These are phyloP conservation scores for Larimichthys polyactis DNA, from an alignment of 2,113 vertebrate species.

Conservation along the genomic window DNA sequence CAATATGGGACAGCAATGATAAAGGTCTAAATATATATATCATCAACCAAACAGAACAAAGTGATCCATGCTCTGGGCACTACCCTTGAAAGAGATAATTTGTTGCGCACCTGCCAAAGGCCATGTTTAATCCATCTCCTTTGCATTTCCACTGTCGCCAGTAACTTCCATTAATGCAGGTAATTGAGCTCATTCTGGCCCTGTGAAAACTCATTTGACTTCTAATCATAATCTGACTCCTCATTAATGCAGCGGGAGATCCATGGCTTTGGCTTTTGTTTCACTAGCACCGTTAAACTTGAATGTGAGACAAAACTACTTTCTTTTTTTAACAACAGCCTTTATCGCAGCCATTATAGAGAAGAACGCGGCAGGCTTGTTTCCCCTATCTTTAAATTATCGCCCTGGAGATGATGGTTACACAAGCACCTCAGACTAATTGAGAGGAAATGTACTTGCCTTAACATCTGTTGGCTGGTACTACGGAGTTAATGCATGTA, in stretches of 20 bases:
- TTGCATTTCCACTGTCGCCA: constrained; percentile 39
- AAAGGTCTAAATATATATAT: too few species aligned
- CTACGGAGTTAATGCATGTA: constrained; percentile 12
- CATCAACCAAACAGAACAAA: constrained; percentile 3
- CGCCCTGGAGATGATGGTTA: constrained; percentile 10
- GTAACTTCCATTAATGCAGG: constrained; percentile 51
- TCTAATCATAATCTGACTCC: constrained; percentile 58
- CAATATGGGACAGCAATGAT: too few species aligned
- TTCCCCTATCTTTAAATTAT: constrained; percentile 27
- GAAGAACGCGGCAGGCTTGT: background rate
- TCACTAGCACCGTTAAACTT: background rate
- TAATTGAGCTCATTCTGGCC: constrained; percentile 60
- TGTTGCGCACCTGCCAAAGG: constrained; percentile 18
- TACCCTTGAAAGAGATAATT: constrained; percentile 37
- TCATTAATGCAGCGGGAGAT: constrained; percentile 44
- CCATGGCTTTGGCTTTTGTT: constrained; percentile 11
- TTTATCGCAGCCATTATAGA: constrained; percentile 12
- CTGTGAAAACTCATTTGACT: constrained; percentile 62
- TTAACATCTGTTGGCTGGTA: constrained; percentile 4
- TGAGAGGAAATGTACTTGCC: constrained; percentile 1
- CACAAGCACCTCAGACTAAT: constrained; percentile 25
- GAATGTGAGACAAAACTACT: background rate
- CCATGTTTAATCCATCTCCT: constrained; percentile 41
- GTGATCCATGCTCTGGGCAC: constrained; percentile 6
- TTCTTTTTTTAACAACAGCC: background rate